Evolutionary conservation across 2,888 invertebrate genomes (phyloP).

Genomic region (Ennomos quercinarius): DNA sequence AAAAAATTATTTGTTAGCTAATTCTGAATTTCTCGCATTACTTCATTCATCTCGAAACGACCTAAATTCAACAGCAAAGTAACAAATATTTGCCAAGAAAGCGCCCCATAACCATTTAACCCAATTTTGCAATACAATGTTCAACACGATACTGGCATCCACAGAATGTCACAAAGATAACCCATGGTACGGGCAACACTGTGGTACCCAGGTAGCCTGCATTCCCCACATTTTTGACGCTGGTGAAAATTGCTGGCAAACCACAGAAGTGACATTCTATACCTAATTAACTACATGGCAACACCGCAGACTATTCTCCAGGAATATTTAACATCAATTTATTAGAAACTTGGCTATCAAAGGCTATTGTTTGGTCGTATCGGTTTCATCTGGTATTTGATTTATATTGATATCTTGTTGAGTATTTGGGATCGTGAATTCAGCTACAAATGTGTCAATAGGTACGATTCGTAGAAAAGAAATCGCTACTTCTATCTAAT

Average conservation of each 20-base stretch:
- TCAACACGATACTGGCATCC: slow-evolving; percentile 36
- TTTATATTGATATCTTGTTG: slow-evolving; percentile 29
- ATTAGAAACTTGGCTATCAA: slow-evolving; percentile 30
- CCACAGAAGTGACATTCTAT: slow-evolving; percentile 41
- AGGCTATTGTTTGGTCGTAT: slow-evolving; percentile 33
- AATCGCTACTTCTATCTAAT: too few species aligned
- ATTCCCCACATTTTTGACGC: slow-evolving; percentile 42
- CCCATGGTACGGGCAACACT: slow-evolving; percentile 38
- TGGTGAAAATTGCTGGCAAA: slow-evolving; percentile 29
- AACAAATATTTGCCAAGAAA: slow-evolving; percentile 33
- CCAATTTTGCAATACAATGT: slow-evolving; percentile 30
- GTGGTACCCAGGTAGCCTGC: slow-evolving; percentile 29
- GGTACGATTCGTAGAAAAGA: too few species aligned
- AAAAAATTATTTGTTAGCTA: too few species aligned
- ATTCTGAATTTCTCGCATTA: too few species aligned
- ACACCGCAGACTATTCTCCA: slow-evolving; percentile 31
- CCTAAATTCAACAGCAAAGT: slow-evolving; percentile 18
- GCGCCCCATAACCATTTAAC: slow-evolving; percentile 22
- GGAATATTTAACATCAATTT: slow-evolving; percentile 35
- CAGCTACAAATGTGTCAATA: background rate
- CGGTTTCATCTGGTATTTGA: slow-evolving; percentile 37
- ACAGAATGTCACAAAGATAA: slow-evolving; percentile 37
- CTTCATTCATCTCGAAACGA: background rate
- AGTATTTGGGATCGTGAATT: slow-evolving; percentile 23
- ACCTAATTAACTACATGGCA: slow-evolving; percentile 44